A percentile compares a stretch with the other conserved stretches of the same genome.
phyloP scores from a whole-genome alignment of 2,888 invertebrate genomes.

The Hyposoter didymator region DNA sequence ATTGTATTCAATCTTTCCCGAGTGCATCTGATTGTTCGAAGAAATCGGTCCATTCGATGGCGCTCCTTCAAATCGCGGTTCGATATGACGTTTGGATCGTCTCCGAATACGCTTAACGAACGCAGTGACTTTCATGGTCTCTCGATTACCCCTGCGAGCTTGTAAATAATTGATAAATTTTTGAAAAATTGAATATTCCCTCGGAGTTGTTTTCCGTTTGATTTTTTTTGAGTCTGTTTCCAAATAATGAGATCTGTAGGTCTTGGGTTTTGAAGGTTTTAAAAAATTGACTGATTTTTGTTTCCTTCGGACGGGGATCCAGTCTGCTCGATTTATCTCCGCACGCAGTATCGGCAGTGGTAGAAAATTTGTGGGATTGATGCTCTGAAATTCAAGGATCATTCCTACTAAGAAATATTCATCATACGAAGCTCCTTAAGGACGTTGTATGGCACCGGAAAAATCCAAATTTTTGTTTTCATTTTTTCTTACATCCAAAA shows the following conservation, averaged over 20 bases:
- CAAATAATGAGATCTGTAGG: constrained; percentile 17
- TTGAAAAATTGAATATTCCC: constrained; percentile 50
- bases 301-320: constrained; percentile 73
- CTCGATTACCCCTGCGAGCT: constrained; percentile 14
- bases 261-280: neutral
- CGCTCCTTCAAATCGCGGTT: neutral
- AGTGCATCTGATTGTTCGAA: constrained; percentile 48
- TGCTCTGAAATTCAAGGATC: constrained; percentile 39
- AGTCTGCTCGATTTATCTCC: constrained; percentile 82
- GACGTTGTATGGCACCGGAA: too few species aligned
- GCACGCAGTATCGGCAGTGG: constrained; percentile 64
- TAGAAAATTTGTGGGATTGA: constrained; percentile 14
- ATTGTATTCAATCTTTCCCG: neutral
- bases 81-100: constrained; percentile 7
- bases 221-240: neutral
- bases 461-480: too few species aligned
- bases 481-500: too few species aligned
- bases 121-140: constrained; percentile 62
- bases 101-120: constrained; percentile 64
- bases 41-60: neutral
- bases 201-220: constrained; percentile 77
- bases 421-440: neutral
- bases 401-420: neutral
- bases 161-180: constrained; percentile 31
- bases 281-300: neutral